These are phyloP conservation scores for Machimus atricapillus DNA, from an alignment of 2,888 invertebrate species.

Conservation along the genomic window DNA sequence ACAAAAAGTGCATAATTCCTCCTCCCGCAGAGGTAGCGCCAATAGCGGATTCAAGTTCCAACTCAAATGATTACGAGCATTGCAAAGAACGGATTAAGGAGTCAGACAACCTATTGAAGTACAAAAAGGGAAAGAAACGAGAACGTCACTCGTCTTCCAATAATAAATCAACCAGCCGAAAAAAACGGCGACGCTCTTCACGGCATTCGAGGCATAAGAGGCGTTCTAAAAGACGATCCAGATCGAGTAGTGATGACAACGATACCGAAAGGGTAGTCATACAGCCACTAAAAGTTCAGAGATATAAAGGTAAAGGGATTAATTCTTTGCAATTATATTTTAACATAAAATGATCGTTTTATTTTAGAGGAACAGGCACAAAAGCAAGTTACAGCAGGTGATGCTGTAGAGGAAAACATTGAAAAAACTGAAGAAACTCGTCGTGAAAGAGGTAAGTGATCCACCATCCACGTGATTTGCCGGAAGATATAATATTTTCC, in stretches of 20 bases:
- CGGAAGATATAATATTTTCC: no score
- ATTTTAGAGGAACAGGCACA: background rate
- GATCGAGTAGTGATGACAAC: background rate
- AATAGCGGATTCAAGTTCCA: background rate
- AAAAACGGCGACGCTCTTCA: background rate
- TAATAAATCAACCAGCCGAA: background rate
- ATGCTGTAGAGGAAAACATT: background rate
- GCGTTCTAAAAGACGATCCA: background rate
- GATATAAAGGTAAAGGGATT: background rate
- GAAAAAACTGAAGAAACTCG: background rate
- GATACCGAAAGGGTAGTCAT: background rate
- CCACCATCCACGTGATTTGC: background rate
- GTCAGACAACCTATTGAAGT: background rate
- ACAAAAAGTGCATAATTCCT: background rate
- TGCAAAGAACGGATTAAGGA: background rate
- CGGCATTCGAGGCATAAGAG: background rate
- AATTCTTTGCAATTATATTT: background rate
- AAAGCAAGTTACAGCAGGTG: background rate
- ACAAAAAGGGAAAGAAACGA: background rate
- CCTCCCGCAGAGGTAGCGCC: background rate
- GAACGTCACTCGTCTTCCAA: background rate
- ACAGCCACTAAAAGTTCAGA: background rate
- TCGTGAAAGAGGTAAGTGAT: background rate
- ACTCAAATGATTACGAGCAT: background rate
- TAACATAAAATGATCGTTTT: background rate